Evolutionary conservation across 2,797 vertebrate genomes (phyloP).

Genomic region (Tokudaia tokunoshimensis): DNA sequence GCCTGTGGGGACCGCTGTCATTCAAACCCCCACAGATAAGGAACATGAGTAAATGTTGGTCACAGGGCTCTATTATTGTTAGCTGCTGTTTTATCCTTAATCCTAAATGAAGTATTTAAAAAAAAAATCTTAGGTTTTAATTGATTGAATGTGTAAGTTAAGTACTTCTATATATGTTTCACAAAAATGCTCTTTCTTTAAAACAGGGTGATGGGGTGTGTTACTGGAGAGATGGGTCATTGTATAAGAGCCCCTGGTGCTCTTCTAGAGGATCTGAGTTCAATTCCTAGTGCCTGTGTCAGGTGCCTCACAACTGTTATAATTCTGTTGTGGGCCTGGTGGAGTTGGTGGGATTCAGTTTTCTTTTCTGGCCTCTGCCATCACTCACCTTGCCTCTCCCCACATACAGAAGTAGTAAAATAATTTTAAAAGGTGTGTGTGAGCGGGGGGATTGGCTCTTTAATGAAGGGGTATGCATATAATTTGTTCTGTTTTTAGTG

Average conservation of each 20-base stretch:
- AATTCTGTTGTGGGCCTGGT: not conserved
- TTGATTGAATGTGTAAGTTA: conserved; percentile 28
- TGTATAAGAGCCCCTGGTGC: not conserved
- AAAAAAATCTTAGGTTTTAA: not conserved
- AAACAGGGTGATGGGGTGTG: not conserved
- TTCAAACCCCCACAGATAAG: not conserved
- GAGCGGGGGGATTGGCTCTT: not conserved
- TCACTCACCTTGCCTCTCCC: not conserved
- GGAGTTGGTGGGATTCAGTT: not conserved
- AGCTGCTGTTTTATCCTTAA: not conserved
- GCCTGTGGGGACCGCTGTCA: not conserved
- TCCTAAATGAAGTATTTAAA: conserved; percentile 14
- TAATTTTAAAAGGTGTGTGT: not conserved
- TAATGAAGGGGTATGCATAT: not conserved
- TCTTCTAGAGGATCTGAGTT: not conserved
- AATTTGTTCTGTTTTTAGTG: not conserved
- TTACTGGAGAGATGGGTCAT: not conserved
- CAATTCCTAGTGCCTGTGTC: not conserved
- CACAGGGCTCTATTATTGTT: not conserved
- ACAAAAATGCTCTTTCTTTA: conserved; percentile 28
- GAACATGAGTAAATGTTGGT: not conserved
- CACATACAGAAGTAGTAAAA: not conserved
- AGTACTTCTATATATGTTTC: not conserved
- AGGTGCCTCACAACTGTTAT: not conserved
- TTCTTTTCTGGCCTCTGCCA: not conserved